These are phyloP conservation scores for Molossus alvarezi DNA, from an alignment of 2,797 vertebrate species.

Conservation along the genomic window DNA sequence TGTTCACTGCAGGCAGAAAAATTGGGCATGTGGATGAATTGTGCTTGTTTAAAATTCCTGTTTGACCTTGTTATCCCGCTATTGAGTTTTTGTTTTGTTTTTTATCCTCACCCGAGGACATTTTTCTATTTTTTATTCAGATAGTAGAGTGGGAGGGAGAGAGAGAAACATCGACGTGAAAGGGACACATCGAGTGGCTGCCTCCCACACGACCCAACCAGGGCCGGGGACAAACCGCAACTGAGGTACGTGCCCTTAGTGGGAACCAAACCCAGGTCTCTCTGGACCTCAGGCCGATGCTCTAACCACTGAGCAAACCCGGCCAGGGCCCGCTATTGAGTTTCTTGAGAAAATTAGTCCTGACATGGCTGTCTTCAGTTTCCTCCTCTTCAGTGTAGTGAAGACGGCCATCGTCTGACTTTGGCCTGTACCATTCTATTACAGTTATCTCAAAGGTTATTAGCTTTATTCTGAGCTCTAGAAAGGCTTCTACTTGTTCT, in stretches of 20 bases:
- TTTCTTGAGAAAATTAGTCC: constrained; percentile 50
- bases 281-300: too few species aligned
- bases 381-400: not conserved
- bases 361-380: not conserved
- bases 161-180: too few species aligned
- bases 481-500: constrained; percentile 1
- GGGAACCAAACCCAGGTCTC: too few species aligned
- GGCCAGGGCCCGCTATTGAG: not conserved
- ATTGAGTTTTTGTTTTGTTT: not conserved
- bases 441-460: not conserved
- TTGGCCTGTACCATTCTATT: not conserved
- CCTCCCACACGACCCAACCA: too few species aligned
- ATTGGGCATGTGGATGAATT: not conserved
- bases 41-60: constrained; percentile 17
- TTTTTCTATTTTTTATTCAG: too few species aligned
- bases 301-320: too few species aligned
- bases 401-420: not conserved
- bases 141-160: too few species aligned
- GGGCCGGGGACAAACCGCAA: too few species aligned
- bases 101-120: too few species aligned
- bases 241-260: too few species aligned
- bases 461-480: constrained; percentile 23
- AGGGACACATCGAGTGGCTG: too few species aligned
- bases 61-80: not conserved
- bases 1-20: not conserved